Base-by-base conservation (phyloP, 2,888 invertebrate genomes). In the Drosophila emarginata region DNA sequence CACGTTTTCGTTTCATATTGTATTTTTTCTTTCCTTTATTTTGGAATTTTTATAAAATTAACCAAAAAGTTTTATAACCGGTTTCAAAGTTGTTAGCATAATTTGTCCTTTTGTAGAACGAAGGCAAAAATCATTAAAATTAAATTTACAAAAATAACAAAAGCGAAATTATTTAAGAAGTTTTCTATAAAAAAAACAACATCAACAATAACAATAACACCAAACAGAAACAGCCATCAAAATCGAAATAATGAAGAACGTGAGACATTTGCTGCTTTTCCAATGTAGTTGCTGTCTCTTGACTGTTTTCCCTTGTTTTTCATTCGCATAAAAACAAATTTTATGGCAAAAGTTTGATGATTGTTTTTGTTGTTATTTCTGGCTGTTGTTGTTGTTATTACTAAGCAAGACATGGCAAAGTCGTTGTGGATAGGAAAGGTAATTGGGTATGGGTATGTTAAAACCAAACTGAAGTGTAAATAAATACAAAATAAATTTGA, bases 401-500 rank as follows among this genome's bases (percentile, higher is more conserved):
- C 45, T 45, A 45, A 45, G 21, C 21, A 45, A 45, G 45, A 45
- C 45, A 45, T 39, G 39, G 39, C 12, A 6, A 12, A 11, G 18
- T 21, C 18, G 11, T 18, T 4, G 4, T 18, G 11, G 45, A 32
- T 32, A 11, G 45, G 5, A 6, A 21, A 21, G 54, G 62, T 64
- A 59, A 50, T 39, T 40, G 40, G 40, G 53, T 52, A 53, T 21
- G 15, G 63, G 57, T 67, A 74, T 76, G 64, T 64, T 71, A 72
- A 76, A 76, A 67, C 76, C 73, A 79, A 78, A 78, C 78, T 71
- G 52, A 79, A 78, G 77, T 78, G 79, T 80, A 80, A 79, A 80
- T 79, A 79, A 79, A 80, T 79, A 74, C 69, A 75, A 79, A 81
- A 81, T 81, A 80, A 81, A 82, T 82, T 77, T 71, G 64, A 77